phyloP scores from a whole-genome alignment of 2,113 vertebrate species.

The Cisticola juncidis region DNA sequence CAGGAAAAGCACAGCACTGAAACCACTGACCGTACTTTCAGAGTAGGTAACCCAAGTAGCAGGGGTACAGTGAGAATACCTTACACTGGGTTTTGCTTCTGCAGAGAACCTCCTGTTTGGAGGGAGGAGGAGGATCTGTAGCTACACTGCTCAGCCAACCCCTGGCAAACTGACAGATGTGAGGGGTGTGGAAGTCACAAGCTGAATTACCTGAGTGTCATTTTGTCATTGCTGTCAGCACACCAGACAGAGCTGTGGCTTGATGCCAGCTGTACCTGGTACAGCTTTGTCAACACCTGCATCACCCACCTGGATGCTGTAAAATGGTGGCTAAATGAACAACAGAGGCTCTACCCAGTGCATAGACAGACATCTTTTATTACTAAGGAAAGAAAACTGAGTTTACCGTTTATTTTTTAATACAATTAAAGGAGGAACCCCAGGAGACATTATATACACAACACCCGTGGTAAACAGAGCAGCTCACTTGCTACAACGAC shows the following conservation, averaged over 20 bases:
- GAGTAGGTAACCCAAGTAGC: neutral
- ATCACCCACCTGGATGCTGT: neutral
- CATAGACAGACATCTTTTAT: neutral
- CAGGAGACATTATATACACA: neutral
- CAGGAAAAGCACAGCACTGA: neutral
- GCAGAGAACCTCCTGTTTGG: neutral
- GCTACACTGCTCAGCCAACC: neutral
- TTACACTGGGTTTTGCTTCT: neutral
- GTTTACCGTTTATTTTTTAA: neutral
- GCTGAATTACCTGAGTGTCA: neutral
- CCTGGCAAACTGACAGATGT: neutral
- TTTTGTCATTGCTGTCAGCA: neutral
- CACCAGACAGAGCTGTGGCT: neutral
- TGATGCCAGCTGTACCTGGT: neutral
- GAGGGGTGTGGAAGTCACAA: neutral
- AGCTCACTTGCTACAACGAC: conserved; percentile 1
- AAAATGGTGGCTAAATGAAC: neutral
- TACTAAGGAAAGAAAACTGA: neutral
- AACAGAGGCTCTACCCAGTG: neutral
- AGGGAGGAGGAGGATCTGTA: neutral
- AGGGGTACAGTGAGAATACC: neutral
- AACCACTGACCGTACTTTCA: accelerated
- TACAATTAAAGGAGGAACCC: conserved; percentile 7
- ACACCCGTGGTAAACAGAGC: neutral
- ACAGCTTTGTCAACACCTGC: neutral